Percentiles rank a stretch among this genome's conserved stretches.
Conservation (phyloP, 2,888 invertebrate species). For the Tillus elongatus region DNA sequence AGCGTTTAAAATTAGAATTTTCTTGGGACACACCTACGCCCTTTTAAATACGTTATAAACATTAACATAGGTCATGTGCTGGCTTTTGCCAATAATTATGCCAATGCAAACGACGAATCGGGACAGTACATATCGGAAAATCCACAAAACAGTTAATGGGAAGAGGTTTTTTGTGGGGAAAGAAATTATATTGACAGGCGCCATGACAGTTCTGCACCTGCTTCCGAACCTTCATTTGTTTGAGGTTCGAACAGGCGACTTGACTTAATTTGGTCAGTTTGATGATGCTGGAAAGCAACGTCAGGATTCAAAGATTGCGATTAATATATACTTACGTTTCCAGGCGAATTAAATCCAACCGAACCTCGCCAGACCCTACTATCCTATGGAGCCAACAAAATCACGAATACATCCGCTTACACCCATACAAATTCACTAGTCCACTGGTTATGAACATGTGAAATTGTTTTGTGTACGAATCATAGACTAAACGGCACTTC, state of each 20-base stretch:
- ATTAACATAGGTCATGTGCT: constrained; percentile 20
- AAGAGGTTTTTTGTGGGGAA: constrained; percentile 15
- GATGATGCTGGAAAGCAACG: neutral
- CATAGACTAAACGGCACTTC: constrained; percentile 30
- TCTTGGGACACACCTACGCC: constrained; percentile 36
- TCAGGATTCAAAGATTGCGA: too few relatives aligned
- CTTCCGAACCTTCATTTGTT: constrained; percentile 23
- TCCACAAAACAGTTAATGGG: too few relatives aligned
- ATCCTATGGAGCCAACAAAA: constrained; percentile 35
- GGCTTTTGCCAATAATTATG: neutral
- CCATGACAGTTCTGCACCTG: constrained; percentile 38
- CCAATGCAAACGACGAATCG: neutral
- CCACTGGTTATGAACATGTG: constrained; percentile 37
- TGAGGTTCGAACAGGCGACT: constrained; percentile 4
- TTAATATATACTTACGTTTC: constrained; percentile 26
- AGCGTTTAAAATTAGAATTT: constrained; percentile 29
- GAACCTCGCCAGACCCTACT: constrained; percentile 31
- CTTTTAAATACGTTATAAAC: constrained; percentile 25
- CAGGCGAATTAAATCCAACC: constrained; percentile 28
- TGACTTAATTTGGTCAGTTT: neutral
- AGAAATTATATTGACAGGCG: constrained; percentile 36
- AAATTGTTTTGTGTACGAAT: constrained; percentile 28
- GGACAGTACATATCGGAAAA: too few relatives aligned
- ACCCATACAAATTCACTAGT: constrained; percentile 39
- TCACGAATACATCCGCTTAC: constrained; percentile 40